Percentiles rank a stretch among this genome's conserved stretches.
phyloP scores from a whole-genome alignment of 2,113 vertebrate genomes.

The Mellivora capensis region DNA sequence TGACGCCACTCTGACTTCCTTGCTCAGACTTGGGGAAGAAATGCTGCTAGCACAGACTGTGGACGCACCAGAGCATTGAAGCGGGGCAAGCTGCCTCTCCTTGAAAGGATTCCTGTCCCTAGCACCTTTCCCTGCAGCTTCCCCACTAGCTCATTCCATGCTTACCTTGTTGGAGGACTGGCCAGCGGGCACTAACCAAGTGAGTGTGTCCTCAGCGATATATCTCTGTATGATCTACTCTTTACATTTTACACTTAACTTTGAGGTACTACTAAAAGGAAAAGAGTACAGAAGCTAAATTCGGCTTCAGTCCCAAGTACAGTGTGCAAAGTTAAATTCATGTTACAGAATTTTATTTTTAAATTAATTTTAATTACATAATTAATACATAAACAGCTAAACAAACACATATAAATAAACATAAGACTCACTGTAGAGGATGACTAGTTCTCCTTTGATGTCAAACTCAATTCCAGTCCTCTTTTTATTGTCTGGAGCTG shows the following conservation, averaged over 20 bases:
- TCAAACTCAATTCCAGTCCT: not conserved
- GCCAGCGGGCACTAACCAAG: too few species aligned
- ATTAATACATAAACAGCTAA: not conserved
- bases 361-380: not conserved
- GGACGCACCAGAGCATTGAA: not conserved
- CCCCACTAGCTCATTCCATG: not conserved
- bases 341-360: not conserved
- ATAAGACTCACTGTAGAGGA: not conserved
- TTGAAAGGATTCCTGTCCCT: too few species aligned
- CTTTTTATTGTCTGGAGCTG: not conserved
- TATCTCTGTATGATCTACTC: not conserved
- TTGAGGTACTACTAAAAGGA: not conserved
- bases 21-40: not conserved
- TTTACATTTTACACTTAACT: not conserved
- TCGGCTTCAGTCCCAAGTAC: not conserved
- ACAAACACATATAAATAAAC: not conserved
- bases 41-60: too few species aligned
- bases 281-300: not conserved
- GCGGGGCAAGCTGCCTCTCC: too few species aligned
- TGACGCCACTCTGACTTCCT: not conserved
- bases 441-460: not conserved
- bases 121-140: not conserved
- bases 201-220: not conserved
- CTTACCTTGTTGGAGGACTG: not conserved
- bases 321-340: not conserved